Conservation (phyloP, 1,140 invertebrate genomes). For the Eupristina koningsbergeri region DNA sequence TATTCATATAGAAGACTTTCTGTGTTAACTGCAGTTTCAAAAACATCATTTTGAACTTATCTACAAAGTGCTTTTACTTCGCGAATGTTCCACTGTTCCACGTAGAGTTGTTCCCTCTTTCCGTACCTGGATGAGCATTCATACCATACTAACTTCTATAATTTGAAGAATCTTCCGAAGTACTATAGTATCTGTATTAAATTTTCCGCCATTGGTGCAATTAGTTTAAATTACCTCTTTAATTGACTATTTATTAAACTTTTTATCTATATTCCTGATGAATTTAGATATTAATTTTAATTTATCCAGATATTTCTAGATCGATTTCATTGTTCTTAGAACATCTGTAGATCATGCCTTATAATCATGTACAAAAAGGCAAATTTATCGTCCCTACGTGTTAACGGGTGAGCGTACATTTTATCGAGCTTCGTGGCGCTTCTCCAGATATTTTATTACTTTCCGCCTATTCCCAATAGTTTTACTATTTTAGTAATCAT, state of each 20-base stretch:
- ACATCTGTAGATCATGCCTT: too few relatives aligned
- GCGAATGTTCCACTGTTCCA: background rate
- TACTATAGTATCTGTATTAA: background rate
- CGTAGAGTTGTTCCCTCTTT: background rate
- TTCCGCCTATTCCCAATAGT: too few relatives aligned
- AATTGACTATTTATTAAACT: background rate
- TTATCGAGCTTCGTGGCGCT: too few relatives aligned
- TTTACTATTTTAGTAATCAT: too few relatives aligned
- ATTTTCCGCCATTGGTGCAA: background rate
- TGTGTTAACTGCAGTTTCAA: conserved; percentile 16
- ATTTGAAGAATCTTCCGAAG: conserved; percentile 1
- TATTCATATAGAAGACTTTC: background rate
- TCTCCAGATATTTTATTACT: too few relatives aligned
- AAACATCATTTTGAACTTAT: conserved; percentile 15
- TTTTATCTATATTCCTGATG: background rate
- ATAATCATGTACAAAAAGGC: too few relatives aligned
- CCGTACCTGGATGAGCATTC: background rate
- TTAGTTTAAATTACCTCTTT: background rate
- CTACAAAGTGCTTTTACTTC: conserved; percentile 16
- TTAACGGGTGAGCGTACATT: too few relatives aligned
- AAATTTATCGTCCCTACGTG: too few relatives aligned
- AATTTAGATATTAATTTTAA: too few relatives aligned
- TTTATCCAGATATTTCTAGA: too few relatives aligned
- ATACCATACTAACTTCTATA: background rate
- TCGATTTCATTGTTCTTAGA: too few relatives aligned